These are phyloP conservation scores for Sebastes wilsoni DNA, from an alignment of 2,797 vertebrate genomes.

Conservation along the genomic window DNA sequence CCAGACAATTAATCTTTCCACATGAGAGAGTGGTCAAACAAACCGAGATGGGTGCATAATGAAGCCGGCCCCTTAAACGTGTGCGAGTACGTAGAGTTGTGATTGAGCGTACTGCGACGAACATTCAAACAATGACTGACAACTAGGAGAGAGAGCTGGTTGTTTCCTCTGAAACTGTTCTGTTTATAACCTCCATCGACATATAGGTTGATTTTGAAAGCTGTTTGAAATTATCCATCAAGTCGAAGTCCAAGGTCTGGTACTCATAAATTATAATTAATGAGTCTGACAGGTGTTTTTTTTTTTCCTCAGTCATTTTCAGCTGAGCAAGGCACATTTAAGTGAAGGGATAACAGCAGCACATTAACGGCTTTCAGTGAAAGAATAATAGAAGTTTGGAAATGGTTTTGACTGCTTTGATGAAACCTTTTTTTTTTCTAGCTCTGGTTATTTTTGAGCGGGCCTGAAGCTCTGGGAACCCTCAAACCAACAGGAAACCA, in stretches of 20 bases:
- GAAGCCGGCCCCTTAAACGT: neutral
- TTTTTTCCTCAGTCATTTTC: constrained; percentile 3
- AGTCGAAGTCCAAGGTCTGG: constrained; percentile 1
- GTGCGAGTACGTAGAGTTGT: neutral
- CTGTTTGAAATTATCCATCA: constrained; percentile 27
- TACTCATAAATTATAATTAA: constrained; percentile 34
- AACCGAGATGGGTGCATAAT: constrained; percentile 5
- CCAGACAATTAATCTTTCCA: constrained; percentile 50
- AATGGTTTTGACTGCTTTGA: constrained; percentile 21
- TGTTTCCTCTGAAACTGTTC: neutral
- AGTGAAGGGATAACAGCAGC: constrained; percentile 24
- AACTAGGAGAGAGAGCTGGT: neutral
- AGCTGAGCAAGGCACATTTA: constrained; percentile 42
- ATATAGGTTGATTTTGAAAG: constrained; percentile 10
- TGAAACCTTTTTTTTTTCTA: neutral
- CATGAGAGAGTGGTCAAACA: constrained; percentile 56
- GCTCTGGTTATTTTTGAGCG: neutral
- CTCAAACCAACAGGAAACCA: constrained; percentile 20
- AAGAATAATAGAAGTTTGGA: constrained; percentile 33
- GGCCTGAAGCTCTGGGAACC: neutral
- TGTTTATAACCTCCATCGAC: constrained; percentile 9
- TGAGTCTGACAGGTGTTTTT: constrained; percentile 23
- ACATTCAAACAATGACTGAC: neutral
- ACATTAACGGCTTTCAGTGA: constrained; percentile 31
- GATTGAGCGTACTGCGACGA: neutral